Evolutionary conservation across 1,140 invertebrate species (phyloP).

Genomic region (Neoseiulus cucumeris): DNA sequence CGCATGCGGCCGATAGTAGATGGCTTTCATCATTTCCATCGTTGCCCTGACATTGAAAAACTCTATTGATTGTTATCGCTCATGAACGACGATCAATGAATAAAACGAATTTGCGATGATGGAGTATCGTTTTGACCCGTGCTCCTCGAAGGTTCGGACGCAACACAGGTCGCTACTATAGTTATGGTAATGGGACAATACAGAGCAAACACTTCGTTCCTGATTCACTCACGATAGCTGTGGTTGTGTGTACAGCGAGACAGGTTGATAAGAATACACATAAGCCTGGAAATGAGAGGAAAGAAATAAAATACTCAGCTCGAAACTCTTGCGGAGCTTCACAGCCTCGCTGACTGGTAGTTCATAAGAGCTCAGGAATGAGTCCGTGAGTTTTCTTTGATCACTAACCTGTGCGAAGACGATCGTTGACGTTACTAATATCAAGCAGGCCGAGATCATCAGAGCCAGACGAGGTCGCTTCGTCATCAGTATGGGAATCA

Average conservation of each 20-base stretch:
- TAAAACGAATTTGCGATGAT: too few relatives aligned
- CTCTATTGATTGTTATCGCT: too few relatives aligned
- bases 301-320: too few relatives aligned
- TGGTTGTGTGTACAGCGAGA: background rate
- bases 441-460: background rate
- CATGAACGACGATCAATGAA: too few relatives aligned
- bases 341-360: too few relatives aligned
- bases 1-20: background rate
- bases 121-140: too few relatives aligned
- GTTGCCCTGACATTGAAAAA: background rate
- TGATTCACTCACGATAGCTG: background rate
- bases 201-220: background rate
- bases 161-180: too few relatives aligned
- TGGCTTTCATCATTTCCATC: conserved; percentile 9
- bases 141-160: too few relatives aligned
- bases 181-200: too few relatives aligned
- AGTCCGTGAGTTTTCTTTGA: background rate
- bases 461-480: background rate
- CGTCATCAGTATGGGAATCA: background rate
- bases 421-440: background rate
- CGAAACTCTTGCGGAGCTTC: too few relatives aligned
- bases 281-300: background rate
- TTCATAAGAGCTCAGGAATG: too few relatives aligned
- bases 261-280: background rate
- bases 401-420: background rate